Conservation (phyloP, 2,797 vertebrate genomes). For the Oreochromis mossambicus region DNA sequence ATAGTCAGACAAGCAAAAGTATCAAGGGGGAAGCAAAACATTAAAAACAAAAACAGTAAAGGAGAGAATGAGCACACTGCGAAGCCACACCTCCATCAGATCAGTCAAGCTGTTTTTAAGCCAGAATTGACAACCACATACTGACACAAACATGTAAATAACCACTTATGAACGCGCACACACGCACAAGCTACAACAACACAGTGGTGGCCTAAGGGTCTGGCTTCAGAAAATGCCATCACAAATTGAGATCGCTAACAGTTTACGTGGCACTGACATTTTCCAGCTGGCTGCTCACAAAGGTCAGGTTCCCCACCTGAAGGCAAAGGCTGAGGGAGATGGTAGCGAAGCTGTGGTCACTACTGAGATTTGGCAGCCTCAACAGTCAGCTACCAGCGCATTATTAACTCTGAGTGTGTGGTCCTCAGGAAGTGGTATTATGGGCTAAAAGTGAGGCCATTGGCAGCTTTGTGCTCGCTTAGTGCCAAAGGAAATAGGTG, state of each 20-base stretch:
- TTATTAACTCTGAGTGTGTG: conserved; percentile 42
- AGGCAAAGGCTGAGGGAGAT: conserved; percentile 39
- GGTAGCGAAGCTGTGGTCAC: conserved; percentile 19
- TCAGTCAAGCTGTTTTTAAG: conserved; percentile 10
- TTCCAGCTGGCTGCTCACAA: conserved; percentile 62
- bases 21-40: neutral
- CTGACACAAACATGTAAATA: neutral
- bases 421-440: conserved; percentile 18
- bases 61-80: neutral
- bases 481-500: conserved; percentile 43
- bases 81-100: neutral
- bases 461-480: neutral
- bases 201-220: conserved; percentile 17
- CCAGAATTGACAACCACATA: neutral
- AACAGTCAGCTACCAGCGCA: conserved; percentile 20
- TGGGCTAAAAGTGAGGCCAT: conserved; percentile 14
- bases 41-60: neutral
- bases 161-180: conserved; percentile 5
- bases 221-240: conserved; percentile 67
- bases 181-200: neutral
- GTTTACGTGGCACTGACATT: conserved; percentile 71
- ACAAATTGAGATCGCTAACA: conserved; percentile 70
- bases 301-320: conserved; percentile 66
- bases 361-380: conserved; percentile 42
- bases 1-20: neutral